phyloP scores from a whole-genome alignment of 1,140 invertebrate genomes.

The Spodoptera litura region DNA sequence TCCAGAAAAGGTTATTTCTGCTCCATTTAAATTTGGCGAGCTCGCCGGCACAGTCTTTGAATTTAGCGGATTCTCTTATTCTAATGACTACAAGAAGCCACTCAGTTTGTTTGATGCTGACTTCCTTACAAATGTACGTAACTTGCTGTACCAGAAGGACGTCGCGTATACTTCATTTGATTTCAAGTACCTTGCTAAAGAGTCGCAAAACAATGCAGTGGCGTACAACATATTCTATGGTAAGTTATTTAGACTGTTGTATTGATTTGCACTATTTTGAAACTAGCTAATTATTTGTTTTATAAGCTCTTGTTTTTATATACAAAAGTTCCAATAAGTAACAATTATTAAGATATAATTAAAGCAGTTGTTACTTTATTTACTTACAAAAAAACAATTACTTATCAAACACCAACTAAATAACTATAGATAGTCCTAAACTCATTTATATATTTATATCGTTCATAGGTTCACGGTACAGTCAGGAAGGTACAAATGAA shows the following conservation, averaged over 20 bases:
- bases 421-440: no score
- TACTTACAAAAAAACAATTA: no score
- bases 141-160: constrained; percentile 65
- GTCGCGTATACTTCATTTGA: constrained; percentile 75
- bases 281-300: background rate
- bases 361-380: no score
- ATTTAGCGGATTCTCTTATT: constrained; percentile 83
- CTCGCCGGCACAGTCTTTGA: constrained; percentile 81
- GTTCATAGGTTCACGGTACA: constrained; percentile 67
- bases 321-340: no score
- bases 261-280: background rate
- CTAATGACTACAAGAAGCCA: constrained; percentile 66
- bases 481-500: constrained; percentile 62
- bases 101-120: constrained; percentile 42
- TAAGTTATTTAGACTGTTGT: constrained; percentile 52
- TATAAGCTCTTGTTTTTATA: background rate
- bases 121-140: constrained; percentile 57
- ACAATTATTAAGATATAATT: no score
- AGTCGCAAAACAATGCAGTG: constrained; percentile 68
- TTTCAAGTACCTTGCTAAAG: constrained; percentile 71
- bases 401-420: no score
- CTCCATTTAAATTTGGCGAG: constrained; percentile 72
- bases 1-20: constrained; percentile 60
- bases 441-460: background rate
- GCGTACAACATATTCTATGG: constrained; percentile 64